These are phyloP conservation scores for Palloptera scutellata DNA, from an alignment of 2,888 invertebrate genomes.

Conservation along the genomic window DNA sequence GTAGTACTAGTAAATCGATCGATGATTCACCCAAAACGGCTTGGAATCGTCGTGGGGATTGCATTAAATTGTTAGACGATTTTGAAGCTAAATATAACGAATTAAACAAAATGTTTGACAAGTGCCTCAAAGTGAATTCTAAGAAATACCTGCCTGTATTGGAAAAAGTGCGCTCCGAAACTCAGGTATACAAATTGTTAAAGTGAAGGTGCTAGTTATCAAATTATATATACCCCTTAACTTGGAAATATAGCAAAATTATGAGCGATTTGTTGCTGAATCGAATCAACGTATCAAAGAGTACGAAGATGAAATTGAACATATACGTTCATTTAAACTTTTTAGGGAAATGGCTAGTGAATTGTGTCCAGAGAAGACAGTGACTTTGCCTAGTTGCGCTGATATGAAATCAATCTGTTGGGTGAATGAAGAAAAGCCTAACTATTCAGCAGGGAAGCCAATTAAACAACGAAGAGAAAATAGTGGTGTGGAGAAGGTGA, in stretches of 20 bases:
- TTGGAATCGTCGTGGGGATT: slow-evolving; percentile 55
- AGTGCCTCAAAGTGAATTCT: slow-evolving; percentile 44
- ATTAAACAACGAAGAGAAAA: too few relatives aligned
- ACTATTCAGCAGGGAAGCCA: too few relatives aligned
- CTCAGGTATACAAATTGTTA: too few relatives aligned
- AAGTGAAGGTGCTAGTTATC: too few relatives aligned
- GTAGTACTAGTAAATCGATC: too few relatives aligned
- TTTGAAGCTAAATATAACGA: slow-evolving; percentile 80
- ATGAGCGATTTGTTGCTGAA: slow-evolving; percentile 42
- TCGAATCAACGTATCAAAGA: slow-evolving; percentile 57
- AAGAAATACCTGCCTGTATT: slow-evolving; percentile 65
- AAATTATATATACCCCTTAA: too few relatives aligned
- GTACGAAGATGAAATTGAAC: slow-evolving; percentile 69
- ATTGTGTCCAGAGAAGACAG: slow-evolving; percentile 74
- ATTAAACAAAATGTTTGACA: slow-evolving; percentile 45
- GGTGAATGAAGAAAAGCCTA: slow-evolving; percentile 70
- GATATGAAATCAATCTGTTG: slow-evolving; percentile 76
- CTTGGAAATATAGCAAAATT: slow-evolving; percentile 31
- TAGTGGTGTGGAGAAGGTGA: too few relatives aligned
- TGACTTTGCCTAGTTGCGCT: slow-evolving; percentile 73
- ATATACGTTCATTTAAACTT: slow-evolving; percentile 72
- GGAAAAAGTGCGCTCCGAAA: slow-evolving; percentile 71
- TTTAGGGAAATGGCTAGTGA: slow-evolving; percentile 83
- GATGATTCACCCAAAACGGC: too few relatives aligned
- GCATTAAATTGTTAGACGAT: slow-evolving; percentile 80